A percentile compares a stretch with the other conserved stretches of the same genome.
Conservation (phyloP, 2,113 vertebrate species). For the Tychaedon coryphoeus region DNA sequence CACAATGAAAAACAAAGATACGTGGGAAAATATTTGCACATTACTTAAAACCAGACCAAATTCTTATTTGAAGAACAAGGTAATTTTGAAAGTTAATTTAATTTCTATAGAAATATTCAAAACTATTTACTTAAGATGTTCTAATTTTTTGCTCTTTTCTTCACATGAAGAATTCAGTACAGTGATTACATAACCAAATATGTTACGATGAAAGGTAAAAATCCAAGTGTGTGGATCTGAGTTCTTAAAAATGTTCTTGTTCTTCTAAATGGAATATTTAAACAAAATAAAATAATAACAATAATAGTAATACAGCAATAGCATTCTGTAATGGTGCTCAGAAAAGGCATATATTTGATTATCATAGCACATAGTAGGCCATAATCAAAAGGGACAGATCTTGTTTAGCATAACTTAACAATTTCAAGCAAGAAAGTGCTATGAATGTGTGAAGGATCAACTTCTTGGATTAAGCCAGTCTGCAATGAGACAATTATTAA, state of each 20-base stretch:
- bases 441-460: not conserved
- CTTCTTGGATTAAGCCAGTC: not conserved
- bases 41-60: not conserved
- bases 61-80: not conserved
- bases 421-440: not conserved
- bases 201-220: not conserved
- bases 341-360: not conserved
- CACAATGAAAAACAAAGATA: not conserved
- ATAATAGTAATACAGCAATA: not conserved
- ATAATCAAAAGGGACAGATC: not conserved
- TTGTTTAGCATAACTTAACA: not conserved
- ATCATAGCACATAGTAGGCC: not conserved
- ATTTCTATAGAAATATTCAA: not conserved
- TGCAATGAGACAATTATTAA: not conserved
- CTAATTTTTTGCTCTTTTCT: not conserved
- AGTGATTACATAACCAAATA: not conserved
- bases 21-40: not conserved
- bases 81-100: not conserved
- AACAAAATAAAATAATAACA: not conserved
- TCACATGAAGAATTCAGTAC: not conserved
- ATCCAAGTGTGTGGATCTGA: not conserved
- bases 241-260: not conserved
- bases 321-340: not conserved
- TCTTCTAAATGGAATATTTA: not conserved
- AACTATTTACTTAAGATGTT: not conserved